Conservation (phyloP, 2,888 invertebrate species). For the Lacanobia wlatinum region DNA sequence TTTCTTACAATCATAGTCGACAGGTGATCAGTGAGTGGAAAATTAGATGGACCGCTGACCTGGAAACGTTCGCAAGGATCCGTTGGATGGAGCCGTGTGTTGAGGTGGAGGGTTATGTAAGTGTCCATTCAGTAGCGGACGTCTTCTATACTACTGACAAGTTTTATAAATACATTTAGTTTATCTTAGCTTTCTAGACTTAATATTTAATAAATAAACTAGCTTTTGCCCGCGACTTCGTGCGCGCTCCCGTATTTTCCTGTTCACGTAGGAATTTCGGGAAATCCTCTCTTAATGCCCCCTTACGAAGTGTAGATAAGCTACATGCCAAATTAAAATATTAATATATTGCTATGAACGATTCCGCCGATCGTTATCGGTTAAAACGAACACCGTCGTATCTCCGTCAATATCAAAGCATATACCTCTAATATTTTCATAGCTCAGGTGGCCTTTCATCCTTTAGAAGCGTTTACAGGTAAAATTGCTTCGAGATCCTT, state of each 20-base stretch:
- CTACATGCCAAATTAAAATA: no score
- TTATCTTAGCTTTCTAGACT: neutral
- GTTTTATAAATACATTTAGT: slow-evolving; percentile 13
- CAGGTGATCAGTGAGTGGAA: slow-evolving; percentile 55
- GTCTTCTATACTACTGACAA: slow-evolving; percentile 8
- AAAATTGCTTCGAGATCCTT: slow-evolving; percentile 46
- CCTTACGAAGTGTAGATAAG: no score
- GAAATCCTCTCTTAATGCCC: no score
- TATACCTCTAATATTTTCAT: slow-evolving; percentile 36
- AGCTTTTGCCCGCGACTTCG: no score
- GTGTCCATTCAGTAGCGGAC: slow-evolving; percentile 8
- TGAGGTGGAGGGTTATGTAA: slow-evolving; percentile 34
- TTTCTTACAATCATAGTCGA: slow-evolving; percentile 49
- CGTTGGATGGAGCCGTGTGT: slow-evolving; percentile 19
- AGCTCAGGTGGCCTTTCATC: slow-evolving; percentile 33
- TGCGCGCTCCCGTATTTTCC: no score
- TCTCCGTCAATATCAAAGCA: slow-evolving; percentile 35
- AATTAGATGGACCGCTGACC: slow-evolving; percentile 59
- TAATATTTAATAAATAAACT: neutral
- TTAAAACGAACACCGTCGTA: slow-evolving; percentile 8
- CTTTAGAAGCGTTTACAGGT: slow-evolving; percentile 48
- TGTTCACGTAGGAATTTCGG: no score
- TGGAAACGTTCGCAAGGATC: slow-evolving; percentile 45
- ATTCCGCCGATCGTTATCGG: slow-evolving; percentile 11
- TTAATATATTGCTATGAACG: neutral